Evolutionary conservation across 1,140 invertebrate species (phyloP), one percentile per base, ranked within the genome.

Genomic region (Pogonognathellus flavescens): DNA sequence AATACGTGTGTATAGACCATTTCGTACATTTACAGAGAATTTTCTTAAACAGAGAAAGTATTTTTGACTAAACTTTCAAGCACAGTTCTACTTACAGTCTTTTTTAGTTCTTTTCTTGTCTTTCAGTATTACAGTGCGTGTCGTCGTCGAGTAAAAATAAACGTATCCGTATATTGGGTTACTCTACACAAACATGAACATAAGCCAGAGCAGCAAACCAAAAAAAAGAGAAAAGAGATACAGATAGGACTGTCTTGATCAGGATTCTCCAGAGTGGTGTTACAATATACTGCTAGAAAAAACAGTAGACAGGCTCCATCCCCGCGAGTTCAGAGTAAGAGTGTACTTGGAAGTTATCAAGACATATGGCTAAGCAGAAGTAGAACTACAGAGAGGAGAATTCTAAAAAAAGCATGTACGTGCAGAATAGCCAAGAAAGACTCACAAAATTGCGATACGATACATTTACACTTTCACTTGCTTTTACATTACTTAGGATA

Each of bases 111-210:
- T 76, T 16, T 41, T 76, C 70, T 76, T 76, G 70, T 50, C 70
- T 31, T n/a, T 41, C 16, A 76, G 22, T 41, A 76, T 31, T 49
- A 76, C 9, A 7, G 8, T 49, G 70, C 22, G 62, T 76, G 70
- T 76, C 70, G n/a, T 41, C n/a, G 25, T 76, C 41, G n/a, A 76
- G 70, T 41, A 76, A 76, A 76, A 76, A 76, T 76, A 76, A 76
- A 76, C 70, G 31, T 49, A 31, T 25, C 41, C 70, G 31, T 49
- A 31, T 25, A 76, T 76, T 76, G n/a, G 13, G 70, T 50, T 49
- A 50, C 25, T 25, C 16, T 76, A n/a, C 31, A 76, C 70, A 76
- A 76, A 31, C 70, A 31, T 76, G 70, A 76, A 76, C 25, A 41
- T 76, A 76, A n/a, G 7, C 41, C 49, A 76, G 53, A 76, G 70